Conservation (phyloP, 2,797 vertebrate species). For the Falco concolor region DNA sequence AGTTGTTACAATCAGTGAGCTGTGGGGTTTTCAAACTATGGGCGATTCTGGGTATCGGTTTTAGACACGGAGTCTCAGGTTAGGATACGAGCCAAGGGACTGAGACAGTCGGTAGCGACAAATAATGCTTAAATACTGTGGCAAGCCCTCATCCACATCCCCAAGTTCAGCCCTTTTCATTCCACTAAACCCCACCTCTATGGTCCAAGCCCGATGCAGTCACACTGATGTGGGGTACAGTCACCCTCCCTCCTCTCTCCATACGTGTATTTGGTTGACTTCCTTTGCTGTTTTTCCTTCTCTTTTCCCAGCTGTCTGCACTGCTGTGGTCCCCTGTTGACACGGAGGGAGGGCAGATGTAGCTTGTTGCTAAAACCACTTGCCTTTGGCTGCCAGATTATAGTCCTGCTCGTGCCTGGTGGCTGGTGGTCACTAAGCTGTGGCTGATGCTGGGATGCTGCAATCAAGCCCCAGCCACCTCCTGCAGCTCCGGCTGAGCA, state of each 20-base stretch:
- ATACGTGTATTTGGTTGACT: background rate
- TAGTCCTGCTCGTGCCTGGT: rapidly evolving
- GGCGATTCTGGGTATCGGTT: background rate
- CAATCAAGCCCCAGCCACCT: background rate
- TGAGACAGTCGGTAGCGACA: background rate
- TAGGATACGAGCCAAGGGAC: background rate
- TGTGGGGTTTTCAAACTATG: background rate
- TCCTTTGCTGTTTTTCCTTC: background rate
- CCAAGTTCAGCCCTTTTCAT: background rate
- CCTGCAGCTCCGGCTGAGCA: background rate
- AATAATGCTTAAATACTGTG: background rate
- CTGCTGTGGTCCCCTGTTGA: background rate
- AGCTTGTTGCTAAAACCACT: background rate
- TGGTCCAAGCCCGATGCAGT: background rate
- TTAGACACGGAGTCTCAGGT: background rate
- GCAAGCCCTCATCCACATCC: background rate
- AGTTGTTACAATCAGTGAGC: background rate
- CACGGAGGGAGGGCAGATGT: background rate
- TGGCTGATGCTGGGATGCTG: background rate
- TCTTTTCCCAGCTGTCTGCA: background rate
- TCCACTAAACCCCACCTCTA: background rate
- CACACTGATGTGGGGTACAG: background rate
- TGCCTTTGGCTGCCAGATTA: background rate
- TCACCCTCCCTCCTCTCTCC: background rate
- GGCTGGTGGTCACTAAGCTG: background rate